A percentile compares a stretch with the other conserved stretches of the same genome.
phyloP scores from a whole-genome alignment of 2,797 vertebrate species.

The Sparidentex hasta region DNA sequence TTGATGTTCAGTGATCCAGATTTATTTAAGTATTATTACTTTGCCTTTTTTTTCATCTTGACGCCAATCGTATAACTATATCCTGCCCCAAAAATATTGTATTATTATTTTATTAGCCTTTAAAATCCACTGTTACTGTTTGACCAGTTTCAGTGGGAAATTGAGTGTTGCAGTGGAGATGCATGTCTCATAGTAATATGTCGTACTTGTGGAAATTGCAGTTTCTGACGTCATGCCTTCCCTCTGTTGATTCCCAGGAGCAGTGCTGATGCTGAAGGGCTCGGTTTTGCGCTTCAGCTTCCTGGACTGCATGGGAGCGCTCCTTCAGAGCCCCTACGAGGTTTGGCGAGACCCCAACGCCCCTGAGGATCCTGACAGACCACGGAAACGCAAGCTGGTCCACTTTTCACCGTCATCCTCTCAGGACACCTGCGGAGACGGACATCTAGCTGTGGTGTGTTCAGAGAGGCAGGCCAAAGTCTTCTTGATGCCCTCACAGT shows the following conservation, averaged over 20 bases:
- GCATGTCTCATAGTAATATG: background rate
- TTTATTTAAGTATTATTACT: no score
- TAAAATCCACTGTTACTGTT: background rate
- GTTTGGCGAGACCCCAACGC: constrained; percentile 93
- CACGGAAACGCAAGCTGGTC: constrained; percentile 91
- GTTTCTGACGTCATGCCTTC: constrained; percentile 6
- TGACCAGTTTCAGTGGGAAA: background rate
- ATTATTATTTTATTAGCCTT: no score
- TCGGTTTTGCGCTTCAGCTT: constrained; percentile 92
- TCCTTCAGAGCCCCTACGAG: constrained; percentile 92
- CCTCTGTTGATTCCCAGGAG: constrained; percentile 81
- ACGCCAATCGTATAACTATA: no score
- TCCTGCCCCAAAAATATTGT: no score
- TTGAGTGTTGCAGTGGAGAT: background rate
- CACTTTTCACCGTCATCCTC: constrained; percentile 92
- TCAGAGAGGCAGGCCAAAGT: constrained; percentile 99
- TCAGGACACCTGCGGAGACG: constrained; percentile 91
- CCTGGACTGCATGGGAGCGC: constrained; percentile 90
- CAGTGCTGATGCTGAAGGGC: constrained; percentile 93
- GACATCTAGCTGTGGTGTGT: constrained; percentile 95
- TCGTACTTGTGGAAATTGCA: background rate
- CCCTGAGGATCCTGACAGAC: constrained; percentile 90
- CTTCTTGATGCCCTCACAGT: constrained; percentile 96
- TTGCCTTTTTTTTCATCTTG: no score
- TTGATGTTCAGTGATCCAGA: no score